Conservation (phyloP, 1,140 invertebrate species). For the Drosophila nigrodunni region DNA sequence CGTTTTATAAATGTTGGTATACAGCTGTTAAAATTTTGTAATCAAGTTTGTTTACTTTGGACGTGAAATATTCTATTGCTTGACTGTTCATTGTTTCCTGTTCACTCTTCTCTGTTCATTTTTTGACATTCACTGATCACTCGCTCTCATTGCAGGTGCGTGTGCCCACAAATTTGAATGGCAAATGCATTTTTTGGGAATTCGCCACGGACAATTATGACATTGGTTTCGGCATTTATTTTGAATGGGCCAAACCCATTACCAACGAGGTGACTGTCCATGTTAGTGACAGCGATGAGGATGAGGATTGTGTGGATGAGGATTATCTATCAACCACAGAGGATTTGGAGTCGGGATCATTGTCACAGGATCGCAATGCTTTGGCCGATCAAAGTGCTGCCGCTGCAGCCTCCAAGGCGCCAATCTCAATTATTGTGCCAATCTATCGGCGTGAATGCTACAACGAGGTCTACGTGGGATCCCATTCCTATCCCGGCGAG, state of each 20-base stretch:
- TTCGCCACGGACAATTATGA: conserved; percentile 99
- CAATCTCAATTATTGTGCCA: conserved; percentile 93
- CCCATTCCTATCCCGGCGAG: conserved; percentile 97
- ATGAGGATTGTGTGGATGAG: conserved; percentile 87
- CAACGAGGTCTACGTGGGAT: conserved; percentile 98
- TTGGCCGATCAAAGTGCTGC: conserved; percentile 47
- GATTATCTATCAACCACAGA: conserved; percentile 85
- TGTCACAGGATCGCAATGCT: conserved; percentile 72
- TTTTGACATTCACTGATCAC: no score
- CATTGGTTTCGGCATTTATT: conserved; percentile 99
- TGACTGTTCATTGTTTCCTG: no score
- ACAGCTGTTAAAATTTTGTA: no score
- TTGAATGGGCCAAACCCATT: conserved; percentile 97
- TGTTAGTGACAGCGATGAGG: conserved; percentile 94
- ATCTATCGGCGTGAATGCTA: conserved; percentile 98
- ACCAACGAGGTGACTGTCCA: conserved; percentile 94
- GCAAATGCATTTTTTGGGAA: conserved; percentile 99
- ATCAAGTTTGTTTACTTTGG: no score
- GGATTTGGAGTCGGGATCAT: conserved; percentile 83
- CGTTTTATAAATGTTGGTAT: no score
- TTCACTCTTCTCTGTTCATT: no score
- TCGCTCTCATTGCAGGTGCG: conserved; percentile 86
- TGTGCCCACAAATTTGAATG: conserved; percentile 98
- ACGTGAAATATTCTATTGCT: no score
- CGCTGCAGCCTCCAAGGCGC: conserved; percentile 85